Base-by-base conservation (phyloP, 2,797 vertebrate species). In the Intellagama lesueurii region DNA sequence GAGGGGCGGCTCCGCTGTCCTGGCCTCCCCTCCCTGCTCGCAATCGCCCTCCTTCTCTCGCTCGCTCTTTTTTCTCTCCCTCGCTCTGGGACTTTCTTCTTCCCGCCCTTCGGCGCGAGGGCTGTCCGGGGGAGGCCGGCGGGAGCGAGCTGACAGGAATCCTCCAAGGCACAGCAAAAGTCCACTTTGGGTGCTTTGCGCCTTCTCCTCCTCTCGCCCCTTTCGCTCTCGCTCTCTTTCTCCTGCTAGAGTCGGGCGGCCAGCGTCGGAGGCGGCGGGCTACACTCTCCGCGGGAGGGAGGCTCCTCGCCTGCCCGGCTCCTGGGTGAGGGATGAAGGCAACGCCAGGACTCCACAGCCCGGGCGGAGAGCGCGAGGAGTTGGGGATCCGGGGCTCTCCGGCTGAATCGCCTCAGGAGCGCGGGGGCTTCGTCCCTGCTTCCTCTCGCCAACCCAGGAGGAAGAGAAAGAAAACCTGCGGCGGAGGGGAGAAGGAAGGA, bases 281-380 rank as follows among this genome's bases (percentile, higher is more conserved):
- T 56, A 52, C 40, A 8, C 19, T 81, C n/a, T 49, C 17, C 49
- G 52, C 70, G 4, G 3, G n/a, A 35, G 22, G 69, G 69, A 60
- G 24, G 47, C 94, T 93, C 91, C 90, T 87, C 92, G 93, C 88
- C 93, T 93, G 89, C 82, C 95, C 89, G 9, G 9, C 89, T 91
- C 93, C 91, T 88, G 93, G 90, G 91, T 81, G 88, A 93, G 89
- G 94, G 93, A 93, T 89, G 95, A 92, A 47, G 56, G 16, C 5
- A 72, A 56, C 83, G 52, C 4, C 19, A 72, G 76, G 52, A 92
- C 85, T 91, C 94, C 93, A 88, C 93, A 94, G 92, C 90, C n/a
- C 26, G 30, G 2, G 3, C 0, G 7, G 52, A 26, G 35, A 1
- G 72, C 69, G 35, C 44, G 12, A 9, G 7, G 24, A 24, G 1